These are phyloP conservation scores for Montipora sp. DNA, from an alignment of 64 coral and sea anemone species.

Conservation along the genomic window DNA sequence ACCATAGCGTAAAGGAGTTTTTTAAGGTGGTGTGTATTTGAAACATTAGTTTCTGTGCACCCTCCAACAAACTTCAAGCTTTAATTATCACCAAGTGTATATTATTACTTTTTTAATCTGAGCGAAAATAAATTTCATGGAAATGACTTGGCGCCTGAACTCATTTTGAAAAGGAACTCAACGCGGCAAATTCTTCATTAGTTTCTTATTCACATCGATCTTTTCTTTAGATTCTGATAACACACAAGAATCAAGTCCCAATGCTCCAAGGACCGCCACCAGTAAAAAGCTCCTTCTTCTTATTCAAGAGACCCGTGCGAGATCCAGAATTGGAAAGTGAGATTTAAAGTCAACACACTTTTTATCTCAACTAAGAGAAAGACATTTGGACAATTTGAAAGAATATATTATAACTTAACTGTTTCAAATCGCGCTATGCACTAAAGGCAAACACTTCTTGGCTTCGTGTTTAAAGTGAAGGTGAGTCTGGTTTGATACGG, in stretches of 20 bases:
- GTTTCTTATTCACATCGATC: background rate
- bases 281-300: conserved; percentile 93
- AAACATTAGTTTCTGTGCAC: no score
- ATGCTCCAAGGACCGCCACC: conserved; percentile 98
- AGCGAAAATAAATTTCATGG: no score
- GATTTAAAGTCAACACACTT: conserved; percentile 16
- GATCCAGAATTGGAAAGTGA: conserved; percentile 97
- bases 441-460: background rate
- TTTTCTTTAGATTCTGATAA: conserved; percentile 80
- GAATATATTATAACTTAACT: background rate
- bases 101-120: no score
- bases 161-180: no score
- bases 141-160: no score
- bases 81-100: no score
- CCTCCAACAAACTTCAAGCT: no score
- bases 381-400: background rate
- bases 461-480: background rate
- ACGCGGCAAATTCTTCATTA: background rate
- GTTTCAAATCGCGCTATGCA: background rate
- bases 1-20: no score
- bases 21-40: no score
- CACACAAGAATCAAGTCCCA: conserved; percentile 96
- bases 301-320: conserved; percentile 72
- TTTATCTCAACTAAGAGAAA: no score
- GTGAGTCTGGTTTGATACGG: background rate